These are phyloP conservation scores for Sipha flava DNA, from an alignment of 1,140 invertebrate species.

Conservation along the genomic window DNA sequence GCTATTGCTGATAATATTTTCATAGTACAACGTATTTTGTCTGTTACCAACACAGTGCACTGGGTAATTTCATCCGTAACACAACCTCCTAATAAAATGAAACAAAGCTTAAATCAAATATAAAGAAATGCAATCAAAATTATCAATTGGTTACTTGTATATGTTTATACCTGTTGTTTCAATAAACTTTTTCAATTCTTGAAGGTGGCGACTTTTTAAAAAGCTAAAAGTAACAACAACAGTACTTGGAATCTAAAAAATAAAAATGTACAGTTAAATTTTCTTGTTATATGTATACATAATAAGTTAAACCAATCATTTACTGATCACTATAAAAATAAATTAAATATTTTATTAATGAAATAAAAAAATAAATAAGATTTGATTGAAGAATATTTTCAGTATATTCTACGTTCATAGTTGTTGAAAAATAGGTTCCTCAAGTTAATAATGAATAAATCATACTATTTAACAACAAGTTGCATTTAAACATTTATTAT, in stretches of 20 bases:
- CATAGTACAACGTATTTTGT: constrained; percentile 47
- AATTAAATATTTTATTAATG: no score
- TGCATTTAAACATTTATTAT: no score
- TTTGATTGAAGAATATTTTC: no score
- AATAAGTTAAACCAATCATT: no score
- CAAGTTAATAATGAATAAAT: no score
- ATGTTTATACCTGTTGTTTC: constrained; percentile 7
- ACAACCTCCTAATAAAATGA: constrained; percentile 40
- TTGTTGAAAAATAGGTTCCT: no score
- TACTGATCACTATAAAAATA: no score
- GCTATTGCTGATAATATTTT: constrained; percentile 48
- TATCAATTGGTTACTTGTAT: background rate
- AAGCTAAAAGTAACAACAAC: constrained; percentile 3
- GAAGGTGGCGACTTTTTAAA: background rate
- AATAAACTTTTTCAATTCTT: constrained; percentile 17
- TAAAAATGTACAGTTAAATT: background rate
- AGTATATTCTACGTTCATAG: no score
- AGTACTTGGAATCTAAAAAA: background rate
- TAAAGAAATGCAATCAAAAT: background rate
- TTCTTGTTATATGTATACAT: no score
- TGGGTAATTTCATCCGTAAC: constrained; percentile 42
- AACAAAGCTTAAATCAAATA: background rate
- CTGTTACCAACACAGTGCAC: constrained; percentile 47
- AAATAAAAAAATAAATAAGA: no score
- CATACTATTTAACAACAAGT: no score